Percentiles rank a stretch among this genome's conserved stretches.
phyloP scores from a whole-genome alignment of 2,113 vertebrate species.

The Mohoua ochrocephala region DNA sequence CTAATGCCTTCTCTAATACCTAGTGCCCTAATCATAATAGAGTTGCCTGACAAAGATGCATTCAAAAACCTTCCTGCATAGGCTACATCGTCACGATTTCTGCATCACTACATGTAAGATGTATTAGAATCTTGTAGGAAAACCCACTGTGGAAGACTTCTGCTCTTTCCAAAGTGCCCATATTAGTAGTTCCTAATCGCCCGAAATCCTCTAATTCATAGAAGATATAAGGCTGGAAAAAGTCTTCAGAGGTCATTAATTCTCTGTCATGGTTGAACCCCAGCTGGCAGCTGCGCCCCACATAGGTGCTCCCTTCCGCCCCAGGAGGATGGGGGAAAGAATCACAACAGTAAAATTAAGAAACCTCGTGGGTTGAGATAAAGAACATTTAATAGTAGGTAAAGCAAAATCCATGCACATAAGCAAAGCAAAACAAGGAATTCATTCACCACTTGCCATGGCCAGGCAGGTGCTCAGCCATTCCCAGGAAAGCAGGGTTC shows the following conservation, averaged over 20 bases:
- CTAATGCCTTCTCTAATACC: fast-evolving
- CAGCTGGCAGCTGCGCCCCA: neutral
- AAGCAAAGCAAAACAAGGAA: neutral
- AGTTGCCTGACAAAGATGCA: neutral
- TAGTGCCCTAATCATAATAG: too few species aligned
- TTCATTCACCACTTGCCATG: neutral
- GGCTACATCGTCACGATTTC: neutral
- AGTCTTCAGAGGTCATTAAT: neutral
- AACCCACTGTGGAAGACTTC: neutral
- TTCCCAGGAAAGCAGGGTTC: neutral
- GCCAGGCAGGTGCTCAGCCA: neutral
- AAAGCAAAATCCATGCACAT: neutral
- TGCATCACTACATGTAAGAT: neutral
- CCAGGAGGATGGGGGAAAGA: neutral
- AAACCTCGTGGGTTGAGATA: fast-evolving
- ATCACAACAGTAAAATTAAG: fast-evolving
- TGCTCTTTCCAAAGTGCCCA: neutral
- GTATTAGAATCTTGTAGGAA: neutral
- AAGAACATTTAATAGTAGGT: neutral
- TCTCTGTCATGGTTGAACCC: neutral
- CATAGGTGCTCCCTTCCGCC: neutral
- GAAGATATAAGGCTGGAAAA: neutral
- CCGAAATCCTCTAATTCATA: neutral
- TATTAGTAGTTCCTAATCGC: neutral
- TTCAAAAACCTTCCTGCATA: neutral